phyloP scores from a whole-genome alignment of 2,888 invertebrate species.

The Helicoverpa assulta region DNA sequence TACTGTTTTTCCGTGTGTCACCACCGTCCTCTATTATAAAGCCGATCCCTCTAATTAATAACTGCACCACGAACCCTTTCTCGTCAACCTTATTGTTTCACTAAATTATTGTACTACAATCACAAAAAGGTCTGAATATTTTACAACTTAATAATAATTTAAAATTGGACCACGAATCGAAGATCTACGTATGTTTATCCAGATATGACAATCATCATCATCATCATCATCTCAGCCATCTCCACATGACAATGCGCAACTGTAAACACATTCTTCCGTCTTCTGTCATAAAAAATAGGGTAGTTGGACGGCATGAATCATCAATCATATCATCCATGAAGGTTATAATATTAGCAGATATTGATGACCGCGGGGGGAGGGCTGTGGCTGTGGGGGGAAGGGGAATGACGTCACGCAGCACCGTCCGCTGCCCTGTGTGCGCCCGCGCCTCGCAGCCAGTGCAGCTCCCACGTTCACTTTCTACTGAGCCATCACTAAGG shows the following conservation, averaged over 20 bases:
- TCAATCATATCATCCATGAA: constrained; percentile 59
- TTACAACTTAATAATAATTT: constrained; percentile 3
- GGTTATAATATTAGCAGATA: constrained; percentile 62
- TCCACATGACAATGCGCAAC: constrained; percentile 33
- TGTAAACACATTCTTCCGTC: constrained; percentile 49
- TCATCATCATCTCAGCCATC: no score
- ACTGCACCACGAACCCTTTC: constrained; percentile 1
- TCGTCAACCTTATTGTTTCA: neutral
- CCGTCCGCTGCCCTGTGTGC: constrained; percentile 47
- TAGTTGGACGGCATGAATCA: constrained; percentile 47
- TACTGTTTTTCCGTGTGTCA: constrained; percentile 70
- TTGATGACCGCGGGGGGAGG: constrained; percentile 53
- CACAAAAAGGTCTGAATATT: constrained; percentile 39
- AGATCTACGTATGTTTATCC: constrained; percentile 13
- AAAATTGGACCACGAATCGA: neutral
- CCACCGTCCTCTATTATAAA: constrained; percentile 40
- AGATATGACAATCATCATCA: no score
- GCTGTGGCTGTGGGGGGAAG: constrained; percentile 29
- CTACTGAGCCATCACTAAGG: constrained; percentile 73
- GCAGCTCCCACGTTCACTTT: constrained; percentile 83
- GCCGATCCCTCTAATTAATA: constrained; percentile 12
- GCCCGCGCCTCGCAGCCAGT: constrained; percentile 61
- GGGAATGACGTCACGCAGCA: constrained; percentile 62
- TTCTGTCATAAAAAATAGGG: constrained; percentile 58
- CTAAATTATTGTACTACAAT: no score